These are phyloP conservation scores for Paguma larvata DNA, from an alignment of 2,797 vertebrate genomes.

Conservation along the genomic window DNA sequence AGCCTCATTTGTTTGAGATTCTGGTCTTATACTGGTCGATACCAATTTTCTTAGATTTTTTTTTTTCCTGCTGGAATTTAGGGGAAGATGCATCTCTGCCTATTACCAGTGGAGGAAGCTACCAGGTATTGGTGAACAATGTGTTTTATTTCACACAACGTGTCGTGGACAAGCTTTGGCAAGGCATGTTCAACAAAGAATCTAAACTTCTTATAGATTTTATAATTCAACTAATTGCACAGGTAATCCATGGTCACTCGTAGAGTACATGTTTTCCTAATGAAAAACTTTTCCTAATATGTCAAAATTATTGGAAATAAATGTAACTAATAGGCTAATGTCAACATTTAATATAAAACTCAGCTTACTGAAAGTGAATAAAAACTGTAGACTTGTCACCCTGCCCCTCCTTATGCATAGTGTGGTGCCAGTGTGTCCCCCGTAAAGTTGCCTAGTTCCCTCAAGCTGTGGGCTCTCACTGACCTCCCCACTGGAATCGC, in stretches of 20 bases:
- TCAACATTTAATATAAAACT: conserved; percentile 44
- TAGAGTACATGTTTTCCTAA: conserved; percentile 41
- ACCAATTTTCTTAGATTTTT: conserved; percentile 51
- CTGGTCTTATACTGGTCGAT: background rate
- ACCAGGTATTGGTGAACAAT: conserved; percentile 98
- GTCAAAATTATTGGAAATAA: conserved; percentile 61
- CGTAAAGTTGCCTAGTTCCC: background rate
- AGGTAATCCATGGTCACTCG: conserved; percentile 89
- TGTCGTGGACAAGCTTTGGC: conserved; percentile 99
- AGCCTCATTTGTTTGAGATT: conserved; percentile 28
- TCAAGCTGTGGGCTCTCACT: background rate
- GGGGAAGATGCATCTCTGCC: conserved; percentile 98
- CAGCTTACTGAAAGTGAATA: conserved; percentile 44
- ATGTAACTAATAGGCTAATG: conserved; percentile 56
- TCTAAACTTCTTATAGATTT: conserved; percentile 99
- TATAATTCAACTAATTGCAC: conserved; percentile 98
- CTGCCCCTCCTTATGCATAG: background rate
- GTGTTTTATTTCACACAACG: conserved; percentile 99
- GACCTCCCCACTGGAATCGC: background rate
- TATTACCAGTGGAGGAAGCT: conserved; percentile 96
- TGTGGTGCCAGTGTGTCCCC: background rate
- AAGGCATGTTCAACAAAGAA: conserved; percentile 99
- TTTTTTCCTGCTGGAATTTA: conserved; percentile 83
- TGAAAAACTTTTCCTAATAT: background rate
- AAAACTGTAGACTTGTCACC: background rate